Conservation (phyloP, 2,888 invertebrate species). For the Tupiocoris notatus region DNA sequence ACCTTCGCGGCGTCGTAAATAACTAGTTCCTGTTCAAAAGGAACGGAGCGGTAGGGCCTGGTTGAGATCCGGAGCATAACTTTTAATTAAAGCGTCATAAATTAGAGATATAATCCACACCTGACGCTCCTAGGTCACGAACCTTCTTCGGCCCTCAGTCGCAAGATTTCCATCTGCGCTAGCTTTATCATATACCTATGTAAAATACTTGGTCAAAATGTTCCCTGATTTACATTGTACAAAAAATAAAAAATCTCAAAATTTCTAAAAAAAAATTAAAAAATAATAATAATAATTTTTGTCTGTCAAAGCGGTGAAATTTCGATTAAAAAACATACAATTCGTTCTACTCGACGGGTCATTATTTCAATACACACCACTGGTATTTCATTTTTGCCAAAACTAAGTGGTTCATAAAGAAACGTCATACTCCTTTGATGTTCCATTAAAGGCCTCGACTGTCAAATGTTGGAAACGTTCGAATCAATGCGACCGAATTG, state of each 20-base stretch:
- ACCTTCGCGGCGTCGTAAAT: constrained; percentile 10
- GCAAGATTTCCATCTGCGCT: neutral
- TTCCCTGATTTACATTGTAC: neutral
- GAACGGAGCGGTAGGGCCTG: neutral
- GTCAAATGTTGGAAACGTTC: neutral
- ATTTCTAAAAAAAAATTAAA: too few species aligned
- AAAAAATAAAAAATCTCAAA: too few species aligned
- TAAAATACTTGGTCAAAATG: too few species aligned
- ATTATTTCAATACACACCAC: too few species aligned
- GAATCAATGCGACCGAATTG: neutral
- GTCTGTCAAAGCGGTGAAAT: too few species aligned
- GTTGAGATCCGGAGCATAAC: constrained; percentile 8
- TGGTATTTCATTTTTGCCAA: neutral
- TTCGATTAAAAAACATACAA: too few species aligned
- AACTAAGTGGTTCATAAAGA: neutral
- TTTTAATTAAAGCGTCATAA: constrained; percentile 34
- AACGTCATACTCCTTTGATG: neutral
- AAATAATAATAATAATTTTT: too few species aligned
- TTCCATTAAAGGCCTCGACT: neutral
- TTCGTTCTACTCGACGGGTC: too few species aligned
- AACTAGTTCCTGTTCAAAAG: neutral
- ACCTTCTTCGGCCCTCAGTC: neutral
- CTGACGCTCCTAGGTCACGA: constrained; percentile 25
- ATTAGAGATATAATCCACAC: constrained; percentile 33
- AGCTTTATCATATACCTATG: too few species aligned